phyloP scores from a whole-genome alignment of 2,113 vertebrate genomes.

The Ariopsis seemanni region DNA sequence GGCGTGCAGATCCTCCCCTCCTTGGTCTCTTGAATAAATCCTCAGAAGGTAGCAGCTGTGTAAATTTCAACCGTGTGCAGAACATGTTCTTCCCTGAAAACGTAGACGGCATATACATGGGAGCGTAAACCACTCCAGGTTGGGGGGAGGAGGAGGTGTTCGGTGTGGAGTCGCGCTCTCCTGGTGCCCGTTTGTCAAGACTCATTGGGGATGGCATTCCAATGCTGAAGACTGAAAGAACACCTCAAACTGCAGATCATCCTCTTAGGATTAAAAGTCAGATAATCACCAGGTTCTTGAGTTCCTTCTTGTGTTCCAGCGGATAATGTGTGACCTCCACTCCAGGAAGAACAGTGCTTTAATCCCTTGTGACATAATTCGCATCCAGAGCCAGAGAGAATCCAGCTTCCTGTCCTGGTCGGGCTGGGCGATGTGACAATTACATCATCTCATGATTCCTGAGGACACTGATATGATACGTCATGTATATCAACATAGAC shows the following conservation, averaged over 20 bases:
- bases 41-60: constrained; percentile 49
- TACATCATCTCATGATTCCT: not conserved
- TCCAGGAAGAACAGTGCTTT: not conserved
- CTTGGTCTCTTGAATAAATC: constrained; percentile 28
- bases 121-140: too few species aligned
- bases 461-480: not conserved
- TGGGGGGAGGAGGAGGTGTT: not conserved
- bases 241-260: not conserved
- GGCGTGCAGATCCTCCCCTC: not conserved
- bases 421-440: not conserved
- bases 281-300: not conserved
- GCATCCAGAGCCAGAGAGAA: not conserved
- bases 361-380: not conserved
- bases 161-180: not conserved
- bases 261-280: not conserved
- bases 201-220: too few species aligned
- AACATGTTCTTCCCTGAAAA: not conserved
- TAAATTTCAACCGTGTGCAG: constrained; percentile 59
- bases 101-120: not conserved
- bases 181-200: not conserved
- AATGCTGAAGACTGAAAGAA: not conserved
- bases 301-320: not conserved
- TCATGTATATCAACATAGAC: not conserved
- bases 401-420: not conserved
- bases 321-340: not conserved